Evolutionary conservation across 1,140 invertebrate species (phyloP).

Genomic region (Diabrotica virgifera): DNA sequence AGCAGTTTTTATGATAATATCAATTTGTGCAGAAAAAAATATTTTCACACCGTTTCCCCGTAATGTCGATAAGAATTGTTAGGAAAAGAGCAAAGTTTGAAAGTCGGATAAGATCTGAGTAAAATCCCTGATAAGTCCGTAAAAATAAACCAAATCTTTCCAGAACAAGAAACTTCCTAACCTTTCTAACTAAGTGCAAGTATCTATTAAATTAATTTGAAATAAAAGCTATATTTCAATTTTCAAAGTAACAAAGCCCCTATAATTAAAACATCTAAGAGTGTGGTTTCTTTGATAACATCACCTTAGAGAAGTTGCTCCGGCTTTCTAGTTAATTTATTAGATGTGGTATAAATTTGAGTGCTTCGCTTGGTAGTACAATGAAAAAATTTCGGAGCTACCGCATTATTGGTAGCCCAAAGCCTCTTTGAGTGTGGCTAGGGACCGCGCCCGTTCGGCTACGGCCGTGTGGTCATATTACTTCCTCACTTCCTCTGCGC

Average conservation of each 20-base stretch:
- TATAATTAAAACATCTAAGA: conserved; percentile 14
- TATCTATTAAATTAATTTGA: conserved; percentile 7
- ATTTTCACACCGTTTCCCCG: too few species aligned
- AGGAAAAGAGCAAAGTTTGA: too few species aligned
- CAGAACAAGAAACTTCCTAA: too few species aligned
- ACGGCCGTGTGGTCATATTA: neutral
- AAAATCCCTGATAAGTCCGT: too few species aligned
- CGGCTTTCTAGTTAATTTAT: conserved; percentile 9
- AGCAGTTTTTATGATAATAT: too few species aligned
- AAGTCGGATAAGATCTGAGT: too few species aligned
- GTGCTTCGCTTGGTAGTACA: conserved; percentile 9
- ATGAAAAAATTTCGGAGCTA: conserved; percentile 11
- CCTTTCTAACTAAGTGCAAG: neutral
- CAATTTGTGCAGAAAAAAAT: too few species aligned
- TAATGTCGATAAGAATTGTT: too few species aligned
- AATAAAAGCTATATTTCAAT: conserved; percentile 8
- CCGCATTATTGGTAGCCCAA: conserved; percentile 14
- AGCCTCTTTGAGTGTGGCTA: conserved; percentile 13
- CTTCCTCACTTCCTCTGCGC: neutral
- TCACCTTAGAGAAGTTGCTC: conserved; percentile 11
- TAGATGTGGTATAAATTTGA: conserved; percentile 16
- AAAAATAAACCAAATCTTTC: too few species aligned
- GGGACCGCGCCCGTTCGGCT: neutral
- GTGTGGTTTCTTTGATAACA: conserved; percentile 17
- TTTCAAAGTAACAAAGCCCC: conserved; percentile 10